Conservation (phyloP, 2,797 vertebrate genomes). For the Orientallactaga sibirica region DNA sequence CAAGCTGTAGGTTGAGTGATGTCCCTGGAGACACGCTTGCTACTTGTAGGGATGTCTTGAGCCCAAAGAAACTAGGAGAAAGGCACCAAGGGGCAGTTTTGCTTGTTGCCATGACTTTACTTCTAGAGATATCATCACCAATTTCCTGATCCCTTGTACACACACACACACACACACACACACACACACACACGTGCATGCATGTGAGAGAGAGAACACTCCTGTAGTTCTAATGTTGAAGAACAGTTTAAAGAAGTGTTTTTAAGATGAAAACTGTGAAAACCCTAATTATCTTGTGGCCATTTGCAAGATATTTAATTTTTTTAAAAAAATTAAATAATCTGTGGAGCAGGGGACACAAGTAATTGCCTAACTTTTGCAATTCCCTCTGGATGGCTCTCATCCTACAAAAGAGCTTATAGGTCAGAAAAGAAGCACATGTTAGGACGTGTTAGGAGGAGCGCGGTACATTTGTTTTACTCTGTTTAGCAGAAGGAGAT, state of each 20-base stretch:
- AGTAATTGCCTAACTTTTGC: constrained; percentile 54
- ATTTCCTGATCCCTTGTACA: constrained; percentile 1
- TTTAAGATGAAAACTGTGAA: constrained; percentile 41
- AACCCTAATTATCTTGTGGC: neutral
- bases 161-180: neutral
- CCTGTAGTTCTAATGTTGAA: neutral
- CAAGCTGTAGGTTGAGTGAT: constrained; percentile 61
- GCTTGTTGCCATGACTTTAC: constrained; percentile 55
- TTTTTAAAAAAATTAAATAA: constrained; percentile 30
- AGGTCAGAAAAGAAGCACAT: constrained; percentile 61
- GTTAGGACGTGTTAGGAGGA: constrained; percentile 41
- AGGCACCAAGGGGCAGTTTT: constrained; percentile 34
- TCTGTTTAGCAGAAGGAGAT: constrained; percentile 30
- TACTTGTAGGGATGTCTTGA: constrained; percentile 58
- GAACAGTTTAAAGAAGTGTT: neutral
- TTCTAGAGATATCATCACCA: constrained; percentile 52
- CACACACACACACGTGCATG: neutral
- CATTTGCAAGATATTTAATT: constrained; percentile 51
- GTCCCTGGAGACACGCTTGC: constrained; percentile 29
- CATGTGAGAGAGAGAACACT: neutral
- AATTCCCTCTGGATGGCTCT: constrained; percentile 34
- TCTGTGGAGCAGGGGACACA: neutral
- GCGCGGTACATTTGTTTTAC: constrained; percentile 38
- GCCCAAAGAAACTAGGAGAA: neutral
- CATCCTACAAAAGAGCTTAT: constrained; percentile 34